Evolutionary conservation across 2,797 vertebrate species (phyloP).

Genomic region (Vireo griseus): DNA sequence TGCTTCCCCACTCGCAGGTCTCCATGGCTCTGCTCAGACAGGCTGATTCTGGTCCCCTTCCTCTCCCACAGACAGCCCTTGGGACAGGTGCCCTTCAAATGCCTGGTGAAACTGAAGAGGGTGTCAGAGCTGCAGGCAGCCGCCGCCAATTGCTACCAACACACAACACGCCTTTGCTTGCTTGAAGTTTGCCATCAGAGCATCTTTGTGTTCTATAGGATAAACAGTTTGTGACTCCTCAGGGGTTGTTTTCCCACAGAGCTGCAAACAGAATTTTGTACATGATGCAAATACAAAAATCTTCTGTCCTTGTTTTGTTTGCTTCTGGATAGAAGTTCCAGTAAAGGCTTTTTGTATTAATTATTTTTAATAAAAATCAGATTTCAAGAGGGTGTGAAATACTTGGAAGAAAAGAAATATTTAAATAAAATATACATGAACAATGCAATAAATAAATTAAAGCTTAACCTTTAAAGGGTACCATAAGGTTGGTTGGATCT

Average conservation of each 20-base stretch:
- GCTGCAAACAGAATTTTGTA: neutral
- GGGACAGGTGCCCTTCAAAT: neutral
- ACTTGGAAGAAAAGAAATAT: neutral
- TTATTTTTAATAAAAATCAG: neutral
- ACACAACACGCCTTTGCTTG: neutral
- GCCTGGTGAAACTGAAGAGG: neutral
- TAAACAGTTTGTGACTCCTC: neutral
- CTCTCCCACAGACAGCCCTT: neutral
- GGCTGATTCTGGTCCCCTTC: neutral
- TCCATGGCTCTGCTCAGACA: fast-evolving
- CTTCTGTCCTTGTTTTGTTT: neutral
- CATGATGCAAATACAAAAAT: neutral
- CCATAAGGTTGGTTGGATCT: neutral
- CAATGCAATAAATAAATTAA: neutral
- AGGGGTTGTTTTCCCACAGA: neutral
- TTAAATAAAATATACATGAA: neutral
- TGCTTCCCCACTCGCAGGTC: neutral
- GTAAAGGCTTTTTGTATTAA: neutral
- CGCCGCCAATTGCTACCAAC: fast-evolving
- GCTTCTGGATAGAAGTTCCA: neutral
- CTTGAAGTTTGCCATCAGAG: neutral
- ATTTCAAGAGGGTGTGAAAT: neutral
- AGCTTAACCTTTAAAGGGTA: neutral
- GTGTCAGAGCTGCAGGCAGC: neutral
- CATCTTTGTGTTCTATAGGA: neutral